Percentiles rank a stretch among this genome's conserved stretches.
Evolutionary conservation across 2,113 vertebrate species (phyloP).

Genomic region (Callipepla californica): DNA sequence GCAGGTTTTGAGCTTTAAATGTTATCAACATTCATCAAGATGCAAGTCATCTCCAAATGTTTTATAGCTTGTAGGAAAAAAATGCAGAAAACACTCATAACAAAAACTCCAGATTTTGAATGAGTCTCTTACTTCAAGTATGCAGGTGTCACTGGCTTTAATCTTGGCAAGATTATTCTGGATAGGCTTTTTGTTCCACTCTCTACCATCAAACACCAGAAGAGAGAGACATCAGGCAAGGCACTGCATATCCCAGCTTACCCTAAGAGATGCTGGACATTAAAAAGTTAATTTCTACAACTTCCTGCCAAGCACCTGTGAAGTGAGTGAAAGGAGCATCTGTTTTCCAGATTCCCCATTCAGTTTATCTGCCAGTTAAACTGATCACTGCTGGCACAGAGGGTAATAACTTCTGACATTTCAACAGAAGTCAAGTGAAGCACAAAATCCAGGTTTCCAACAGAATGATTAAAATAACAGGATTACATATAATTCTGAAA

Average conservation of each 20-base stretch:
- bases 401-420: not conserved
- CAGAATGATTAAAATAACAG: not conserved
- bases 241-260: not conserved
- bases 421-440: not conserved
- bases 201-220: not conserved
- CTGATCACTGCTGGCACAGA: not conserved
- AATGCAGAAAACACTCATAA: not conserved
- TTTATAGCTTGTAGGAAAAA: not conserved
- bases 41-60: not conserved
- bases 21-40: not conserved
- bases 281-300: not conserved
- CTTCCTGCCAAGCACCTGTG: not conserved
- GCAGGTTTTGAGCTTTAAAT: not conserved
- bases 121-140: not conserved
- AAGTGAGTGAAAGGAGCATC: conserved; percentile 14
- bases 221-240: not conserved
- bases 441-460: not conserved
- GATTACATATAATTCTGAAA: not conserved
- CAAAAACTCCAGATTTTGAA: not conserved
- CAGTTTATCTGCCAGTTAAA: not conserved
- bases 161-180: not conserved
- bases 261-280: not conserved
- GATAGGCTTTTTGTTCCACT: not conserved
- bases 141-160: not conserved
- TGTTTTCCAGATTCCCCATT: not conserved